Conservation (phyloP, 2,113 vertebrate species). For the Cebidichthys violaceus region DNA sequence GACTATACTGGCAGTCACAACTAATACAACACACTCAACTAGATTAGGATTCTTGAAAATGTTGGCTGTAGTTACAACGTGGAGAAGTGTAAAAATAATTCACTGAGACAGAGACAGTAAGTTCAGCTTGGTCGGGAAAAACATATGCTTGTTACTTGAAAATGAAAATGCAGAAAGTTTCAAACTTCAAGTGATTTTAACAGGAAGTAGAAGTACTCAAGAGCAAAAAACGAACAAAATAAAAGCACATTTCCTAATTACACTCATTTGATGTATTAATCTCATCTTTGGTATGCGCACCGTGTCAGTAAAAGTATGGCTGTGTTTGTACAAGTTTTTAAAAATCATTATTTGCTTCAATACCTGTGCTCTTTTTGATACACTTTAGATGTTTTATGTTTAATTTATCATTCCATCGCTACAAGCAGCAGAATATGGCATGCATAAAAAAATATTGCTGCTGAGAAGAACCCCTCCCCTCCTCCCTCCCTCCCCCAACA, state of each 20-base stretch:
- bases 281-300: background rate
- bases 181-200: background rate
- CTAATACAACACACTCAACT: slow-evolving; percentile 26
- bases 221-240: background rate
- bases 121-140: background rate
- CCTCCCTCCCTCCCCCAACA: slow-evolving; percentile 43
- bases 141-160: background rate
- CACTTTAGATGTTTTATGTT: slow-evolving; percentile 60
- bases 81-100: slow-evolving; percentile 34
- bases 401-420: slow-evolving; percentile 67
- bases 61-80: background rate
- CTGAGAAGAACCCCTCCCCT: slow-evolving; percentile 45
- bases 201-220: background rate
- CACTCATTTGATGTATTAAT: background rate
- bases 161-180: background rate
- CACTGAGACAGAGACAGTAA: background rate
- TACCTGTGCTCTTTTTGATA: slow-evolving; percentile 38
- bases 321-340: slow-evolving; percentile 36
- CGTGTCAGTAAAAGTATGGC: slow-evolving; percentile 9
- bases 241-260: background rate
- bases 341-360: slow-evolving; percentile 57
- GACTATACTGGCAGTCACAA: slow-evolving; percentile 48
- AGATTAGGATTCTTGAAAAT: slow-evolving; percentile 18
- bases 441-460: slow-evolving; percentile 47
- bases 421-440: slow-evolving; percentile 55